Percentiles rank a stretch among this genome's conserved stretches.
These are phyloP conservation scores for Megaptera novaeangliae DNA, from an alignment of 2,113 vertebrate species.

Conservation along the genomic window DNA sequence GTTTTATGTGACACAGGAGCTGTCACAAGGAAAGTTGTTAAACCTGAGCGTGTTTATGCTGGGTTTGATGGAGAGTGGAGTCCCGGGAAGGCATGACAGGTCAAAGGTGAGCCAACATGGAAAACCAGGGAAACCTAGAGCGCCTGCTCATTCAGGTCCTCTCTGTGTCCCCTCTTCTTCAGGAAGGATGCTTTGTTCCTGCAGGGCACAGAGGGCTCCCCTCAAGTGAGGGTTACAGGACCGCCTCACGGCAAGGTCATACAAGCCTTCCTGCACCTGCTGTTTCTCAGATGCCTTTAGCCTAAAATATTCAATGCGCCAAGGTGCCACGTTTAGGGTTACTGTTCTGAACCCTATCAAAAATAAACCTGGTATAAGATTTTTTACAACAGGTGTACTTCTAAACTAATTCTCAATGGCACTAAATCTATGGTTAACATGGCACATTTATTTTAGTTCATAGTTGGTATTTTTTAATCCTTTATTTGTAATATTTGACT, in stretches of 20 bases:
- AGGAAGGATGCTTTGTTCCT: too few relatives aligned
- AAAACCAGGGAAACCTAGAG: rapidly evolving
- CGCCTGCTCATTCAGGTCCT: neutral
- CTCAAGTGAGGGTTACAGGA: too few relatives aligned
- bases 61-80: neutral
- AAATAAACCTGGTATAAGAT: neutral
- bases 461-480: neutral
- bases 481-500: neutral
- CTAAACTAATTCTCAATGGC: neutral
- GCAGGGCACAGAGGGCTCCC: neutral
- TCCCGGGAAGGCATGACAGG: neutral
- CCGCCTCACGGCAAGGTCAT: too few relatives aligned
- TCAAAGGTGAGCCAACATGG: neutral
- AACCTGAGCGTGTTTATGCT: too few relatives aligned
- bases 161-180: neutral
- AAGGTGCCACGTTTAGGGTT: too few relatives aligned
- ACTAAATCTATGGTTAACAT: neutral
- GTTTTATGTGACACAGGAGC: neutral
- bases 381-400: neutral
- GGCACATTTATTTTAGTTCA: neutral
- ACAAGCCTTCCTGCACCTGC: neutral
- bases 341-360: neutral
- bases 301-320: neutral
- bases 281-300: neutral
- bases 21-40: rapidly evolving